A percentile compares a stretch with the other conserved stretches of the same genome.
phyloP scores from a whole-genome alignment of 1,140 invertebrate genomes.

The Drosophila truncata region DNA sequence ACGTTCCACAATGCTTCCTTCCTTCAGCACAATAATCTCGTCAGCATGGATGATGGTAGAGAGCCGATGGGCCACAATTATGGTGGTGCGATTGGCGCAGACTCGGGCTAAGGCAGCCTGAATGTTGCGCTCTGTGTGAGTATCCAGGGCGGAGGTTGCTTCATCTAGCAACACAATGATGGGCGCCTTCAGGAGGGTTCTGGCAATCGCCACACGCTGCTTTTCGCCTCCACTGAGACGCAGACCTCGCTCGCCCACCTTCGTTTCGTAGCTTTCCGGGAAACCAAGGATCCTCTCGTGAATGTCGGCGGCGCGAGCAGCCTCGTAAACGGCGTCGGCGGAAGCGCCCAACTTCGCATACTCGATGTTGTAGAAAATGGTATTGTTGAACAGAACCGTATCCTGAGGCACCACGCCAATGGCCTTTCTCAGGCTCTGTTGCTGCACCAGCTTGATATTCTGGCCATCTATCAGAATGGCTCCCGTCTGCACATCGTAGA shows the following conservation, averaged over 20 bases:
- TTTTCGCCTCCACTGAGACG: slow-evolving; percentile 96
- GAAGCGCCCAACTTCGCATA: slow-evolving; percentile 94
- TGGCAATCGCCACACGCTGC: slow-evolving; percentile 95
- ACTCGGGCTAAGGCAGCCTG: slow-evolving; percentile 91
- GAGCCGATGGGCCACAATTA: slow-evolving; percentile 96
- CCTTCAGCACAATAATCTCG: slow-evolving; percentile 95
- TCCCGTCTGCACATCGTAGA: slow-evolving; percentile 96
- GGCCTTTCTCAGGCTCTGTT: slow-evolving; percentile 89
- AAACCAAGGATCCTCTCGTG: slow-evolving; percentile 96
- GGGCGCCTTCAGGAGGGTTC: slow-evolving; percentile 95
- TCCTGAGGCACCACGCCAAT: slow-evolving; percentile 97
- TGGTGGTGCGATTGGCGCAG: slow-evolving; percentile 94
- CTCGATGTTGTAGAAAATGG: slow-evolving; percentile 97
- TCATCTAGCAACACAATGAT: slow-evolving; percentile 95
- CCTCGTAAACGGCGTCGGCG: slow-evolving; percentile 94
- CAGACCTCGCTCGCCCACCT: slow-evolving; percentile 93
- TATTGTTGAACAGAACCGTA: slow-evolving; percentile 98
- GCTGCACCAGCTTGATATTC: slow-evolving; percentile 89
- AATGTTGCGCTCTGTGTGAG: slow-evolving; percentile 94
- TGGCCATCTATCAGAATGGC: slow-evolving; percentile 94
- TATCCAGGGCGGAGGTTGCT: slow-evolving; percentile 94
- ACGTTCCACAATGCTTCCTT: slow-evolving; percentile 96
- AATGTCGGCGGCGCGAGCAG: slow-evolving; percentile 96
- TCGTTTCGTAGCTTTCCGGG: slow-evolving; percentile 94
- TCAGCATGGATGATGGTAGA: slow-evolving; percentile 97